These are phyloP conservation scores for Chitala chitala DNA, from an alignment of 2,113 vertebrate genomes.

Conservation along the genomic window DNA sequence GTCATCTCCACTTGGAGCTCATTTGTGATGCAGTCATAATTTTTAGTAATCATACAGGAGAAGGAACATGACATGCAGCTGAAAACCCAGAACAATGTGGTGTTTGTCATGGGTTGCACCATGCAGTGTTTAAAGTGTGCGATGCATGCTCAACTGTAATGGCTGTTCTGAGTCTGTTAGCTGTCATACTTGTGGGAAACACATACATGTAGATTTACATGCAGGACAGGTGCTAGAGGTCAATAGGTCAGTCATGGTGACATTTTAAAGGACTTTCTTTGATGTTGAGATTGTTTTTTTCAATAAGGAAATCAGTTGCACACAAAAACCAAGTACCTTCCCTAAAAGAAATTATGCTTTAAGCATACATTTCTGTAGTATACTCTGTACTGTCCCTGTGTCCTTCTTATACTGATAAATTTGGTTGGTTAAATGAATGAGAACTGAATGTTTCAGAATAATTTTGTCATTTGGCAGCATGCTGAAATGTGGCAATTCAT, in stretches of 20 bases:
- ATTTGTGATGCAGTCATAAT: slow-evolving; percentile 11
- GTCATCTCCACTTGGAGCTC: background rate
- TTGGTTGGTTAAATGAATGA: background rate
- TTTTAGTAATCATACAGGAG: background rate
- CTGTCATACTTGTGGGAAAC: background rate
- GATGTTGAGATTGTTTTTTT: too few relatives aligned
- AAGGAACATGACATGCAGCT: slow-evolving; percentile 4
- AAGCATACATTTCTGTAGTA: background rate
- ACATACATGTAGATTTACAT: background rate
- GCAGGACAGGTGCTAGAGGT: background rate
- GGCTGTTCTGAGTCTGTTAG: too few relatives aligned
- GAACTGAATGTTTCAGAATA: background rate
- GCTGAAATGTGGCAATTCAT: background rate
- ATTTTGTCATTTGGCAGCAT: background rate
- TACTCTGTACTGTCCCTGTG: background rate
- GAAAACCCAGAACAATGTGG: slow-evolving; percentile 26
- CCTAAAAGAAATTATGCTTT: background rate
- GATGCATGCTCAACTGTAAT: too few relatives aligned
- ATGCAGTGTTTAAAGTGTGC: background rate
- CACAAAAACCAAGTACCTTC: slow-evolving; percentile 27
- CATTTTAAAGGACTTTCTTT: too few relatives aligned
- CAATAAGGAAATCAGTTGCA: too few relatives aligned
- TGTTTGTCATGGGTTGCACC: slow-evolving; percentile 25
- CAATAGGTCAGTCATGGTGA: background rate
- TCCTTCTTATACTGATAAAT: background rate